These are phyloP conservation scores for Craniophora ligustri DNA, from an alignment of 2,888 invertebrate species.

Conservation along the genomic window DNA sequence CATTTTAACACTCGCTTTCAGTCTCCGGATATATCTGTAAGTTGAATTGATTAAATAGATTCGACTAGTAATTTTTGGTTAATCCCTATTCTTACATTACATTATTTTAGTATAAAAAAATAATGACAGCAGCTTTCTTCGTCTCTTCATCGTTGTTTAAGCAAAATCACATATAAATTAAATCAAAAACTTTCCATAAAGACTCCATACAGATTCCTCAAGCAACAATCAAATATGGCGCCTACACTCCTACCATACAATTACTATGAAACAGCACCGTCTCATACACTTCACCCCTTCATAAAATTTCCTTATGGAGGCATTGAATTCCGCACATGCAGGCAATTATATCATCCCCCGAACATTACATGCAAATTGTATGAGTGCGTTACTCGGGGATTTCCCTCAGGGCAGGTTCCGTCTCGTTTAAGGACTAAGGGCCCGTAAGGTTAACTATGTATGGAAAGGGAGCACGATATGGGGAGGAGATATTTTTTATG, in stretches of 20 bases:
- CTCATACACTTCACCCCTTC: constrained; percentile 8
- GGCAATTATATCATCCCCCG: constrained; percentile 54
- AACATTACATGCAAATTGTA: constrained; percentile 66
- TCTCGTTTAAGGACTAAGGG: constrained; percentile 45
- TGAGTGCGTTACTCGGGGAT: constrained; percentile 61
- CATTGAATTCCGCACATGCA: constrained; percentile 49
- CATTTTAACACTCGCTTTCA: too few species aligned
- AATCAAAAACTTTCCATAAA: neutral
- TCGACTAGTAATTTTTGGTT: too few species aligned
- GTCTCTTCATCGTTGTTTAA: too few species aligned
- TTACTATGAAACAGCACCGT: constrained; percentile 10
- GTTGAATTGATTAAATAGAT: too few species aligned
- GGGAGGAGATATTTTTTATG: constrained; percentile 3
- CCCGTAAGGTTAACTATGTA: constrained; percentile 50
- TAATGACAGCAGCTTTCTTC: too few species aligned
- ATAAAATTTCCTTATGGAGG: constrained; percentile 21
- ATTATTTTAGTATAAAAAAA: too few species aligned
- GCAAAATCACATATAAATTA: neutral
- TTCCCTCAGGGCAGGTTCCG: constrained; percentile 58
- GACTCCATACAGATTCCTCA: neutral
- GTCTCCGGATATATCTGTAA: too few species aligned
- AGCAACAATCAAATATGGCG: constrained; percentile 1
- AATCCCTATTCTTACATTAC: too few species aligned
- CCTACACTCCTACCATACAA: neutral
- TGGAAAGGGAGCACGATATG: constrained; percentile 30